Evolutionary conservation across 2,888 invertebrate species (phyloP).

Genomic region (Celastrina argiolus): DNA sequence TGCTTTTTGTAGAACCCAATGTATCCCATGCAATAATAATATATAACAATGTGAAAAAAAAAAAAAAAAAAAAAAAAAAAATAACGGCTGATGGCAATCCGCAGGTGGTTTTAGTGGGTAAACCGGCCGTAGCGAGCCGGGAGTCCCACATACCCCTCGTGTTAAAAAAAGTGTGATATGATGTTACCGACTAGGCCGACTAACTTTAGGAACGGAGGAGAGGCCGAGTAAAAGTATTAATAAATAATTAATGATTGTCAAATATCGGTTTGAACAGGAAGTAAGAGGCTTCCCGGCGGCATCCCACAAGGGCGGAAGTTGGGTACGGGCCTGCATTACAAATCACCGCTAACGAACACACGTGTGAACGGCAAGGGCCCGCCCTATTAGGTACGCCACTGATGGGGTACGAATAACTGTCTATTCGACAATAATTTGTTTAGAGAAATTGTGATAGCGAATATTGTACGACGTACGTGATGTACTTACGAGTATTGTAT

Average conservation of each 20-base stretch:
- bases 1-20: too few relatives aligned
- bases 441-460: background rate
- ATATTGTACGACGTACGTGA: background rate
- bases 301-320: slow-evolving; percentile 62
- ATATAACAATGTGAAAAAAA: too few relatives aligned
- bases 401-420: background rate
- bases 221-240: slow-evolving; percentile 36
- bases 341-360: slow-evolving; percentile 70
- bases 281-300: slow-evolving; percentile 64
- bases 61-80: too few relatives aligned
- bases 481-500: background rate
- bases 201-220: background rate
- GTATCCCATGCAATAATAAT: too few relatives aligned
- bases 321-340: slow-evolving; percentile 67
- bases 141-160: too few relatives aligned
- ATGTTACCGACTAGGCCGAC: background rate
- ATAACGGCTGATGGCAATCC: too few relatives aligned
- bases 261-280: slow-evolving; percentile 68
- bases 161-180: too few relatives aligned
- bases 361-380: slow-evolving; percentile 36
- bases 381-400: slow-evolving; percentile 36
- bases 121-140: too few relatives aligned
- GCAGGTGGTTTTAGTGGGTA: too few relatives aligned
- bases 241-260: slow-evolving; percentile 59
- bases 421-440: background rate